phyloP scores from a whole-genome alignment of 37 sponge, comb jelly and placozoan genomes.

The Hexactinellida sp. region DNA sequence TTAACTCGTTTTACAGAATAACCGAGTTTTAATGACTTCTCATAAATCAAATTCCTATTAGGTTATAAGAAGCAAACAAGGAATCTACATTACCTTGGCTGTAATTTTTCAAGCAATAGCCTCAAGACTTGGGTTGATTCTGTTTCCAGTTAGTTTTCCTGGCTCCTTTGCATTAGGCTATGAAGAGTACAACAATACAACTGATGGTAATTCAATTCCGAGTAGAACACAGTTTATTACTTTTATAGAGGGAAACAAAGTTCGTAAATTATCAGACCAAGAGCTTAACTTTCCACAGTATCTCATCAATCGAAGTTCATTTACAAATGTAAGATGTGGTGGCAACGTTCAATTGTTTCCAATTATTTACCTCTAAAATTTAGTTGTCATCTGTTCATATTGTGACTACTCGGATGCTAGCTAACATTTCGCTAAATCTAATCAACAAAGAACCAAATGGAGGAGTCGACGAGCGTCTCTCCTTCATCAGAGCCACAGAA shows the following conservation, averaged over 20 bases:
- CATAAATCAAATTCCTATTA: too few species aligned
- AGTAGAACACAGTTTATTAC: background rate
- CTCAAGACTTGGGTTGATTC: background rate
- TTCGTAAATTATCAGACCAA: background rate
- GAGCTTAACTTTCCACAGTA: too few species aligned
- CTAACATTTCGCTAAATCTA: background rate
- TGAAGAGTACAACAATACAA: background rate
- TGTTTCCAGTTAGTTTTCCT: background rate
- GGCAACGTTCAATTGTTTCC: background rate
- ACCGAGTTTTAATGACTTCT: too few species aligned
- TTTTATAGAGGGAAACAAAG: background rate
- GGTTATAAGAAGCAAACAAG: background rate
- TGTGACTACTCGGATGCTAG: background rate
- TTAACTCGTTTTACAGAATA: too few species aligned
- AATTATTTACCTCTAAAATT: background rate
- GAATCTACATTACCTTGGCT: background rate
- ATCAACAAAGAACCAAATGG: background rate
- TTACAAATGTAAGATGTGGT: background rate
- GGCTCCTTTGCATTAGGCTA: background rate
- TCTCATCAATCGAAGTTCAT: background rate
- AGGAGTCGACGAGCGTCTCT: background rate
- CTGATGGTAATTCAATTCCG: background rate
- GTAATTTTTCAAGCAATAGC: slow-evolving; percentile 8
- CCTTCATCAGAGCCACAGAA: background rate
- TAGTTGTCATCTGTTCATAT: background rate